phyloP scores from a whole-genome alignment of 2,113 vertebrate species.

The Pseudorectes ferrugineus region DNA sequence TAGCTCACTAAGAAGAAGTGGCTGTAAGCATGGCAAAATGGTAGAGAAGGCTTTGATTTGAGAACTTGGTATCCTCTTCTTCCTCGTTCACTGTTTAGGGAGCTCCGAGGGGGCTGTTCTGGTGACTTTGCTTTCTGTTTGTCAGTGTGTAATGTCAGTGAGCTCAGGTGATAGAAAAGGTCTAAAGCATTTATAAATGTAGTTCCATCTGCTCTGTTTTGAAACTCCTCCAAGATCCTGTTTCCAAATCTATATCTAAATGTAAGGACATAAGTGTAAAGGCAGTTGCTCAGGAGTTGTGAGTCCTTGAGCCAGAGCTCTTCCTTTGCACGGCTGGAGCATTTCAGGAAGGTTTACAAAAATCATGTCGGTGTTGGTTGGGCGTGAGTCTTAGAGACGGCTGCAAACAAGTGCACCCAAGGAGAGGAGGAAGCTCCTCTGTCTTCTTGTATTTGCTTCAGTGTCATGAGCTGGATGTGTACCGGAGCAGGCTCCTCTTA shows the following conservation, averaged over 20 bases:
- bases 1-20: background rate
- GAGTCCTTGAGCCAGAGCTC: background rate
- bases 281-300: background rate
- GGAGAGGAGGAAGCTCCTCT: background rate
- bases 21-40: background rate
- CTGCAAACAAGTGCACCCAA: background rate
- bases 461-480: background rate
- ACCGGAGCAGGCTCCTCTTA: background rate
- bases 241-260: background rate
- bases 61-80: background rate
- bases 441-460: background rate
- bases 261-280: background rate
- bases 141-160: background rate
- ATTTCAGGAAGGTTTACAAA: background rate
- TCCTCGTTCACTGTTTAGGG: accelerated
- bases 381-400: background rate
- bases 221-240: background rate
- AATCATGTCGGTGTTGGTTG: background rate
- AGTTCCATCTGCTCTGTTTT: background rate
- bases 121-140: background rate
- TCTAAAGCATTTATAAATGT: background rate
- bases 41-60: background rate
- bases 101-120: background rate
- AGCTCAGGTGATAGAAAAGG: background rate
- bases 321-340: background rate